A percentile compares a stretch with the other conserved stretches of the same genome.
Conservation (phyloP, 2,797 vertebrate species). For the Trachurus trachurus region DNA sequence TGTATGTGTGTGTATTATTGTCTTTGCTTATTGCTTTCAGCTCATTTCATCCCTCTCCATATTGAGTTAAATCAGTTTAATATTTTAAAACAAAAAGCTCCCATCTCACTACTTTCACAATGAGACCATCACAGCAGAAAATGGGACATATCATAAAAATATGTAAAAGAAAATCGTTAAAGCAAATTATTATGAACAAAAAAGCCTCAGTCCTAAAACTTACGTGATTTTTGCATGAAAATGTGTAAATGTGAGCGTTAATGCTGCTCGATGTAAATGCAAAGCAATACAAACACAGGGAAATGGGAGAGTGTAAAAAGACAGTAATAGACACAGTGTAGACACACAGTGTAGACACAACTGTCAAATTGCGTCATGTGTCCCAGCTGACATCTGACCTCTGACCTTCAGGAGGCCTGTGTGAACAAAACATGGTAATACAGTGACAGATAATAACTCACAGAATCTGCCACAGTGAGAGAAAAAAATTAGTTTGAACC, state of each 20-base stretch:
- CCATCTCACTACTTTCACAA: not conserved
- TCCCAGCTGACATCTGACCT: too few relatives aligned
- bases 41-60: conserved; percentile 11
- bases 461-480: too few relatives aligned
- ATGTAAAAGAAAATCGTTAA: not conserved
- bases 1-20: not conserved
- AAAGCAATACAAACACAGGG: too few relatives aligned
- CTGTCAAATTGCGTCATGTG: too few relatives aligned
- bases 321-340: not conserved
- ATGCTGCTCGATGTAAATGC: too few relatives aligned
- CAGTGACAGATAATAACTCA: too few relatives aligned
- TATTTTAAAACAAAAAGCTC: not conserved
- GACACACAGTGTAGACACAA: not conserved
- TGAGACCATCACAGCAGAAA: not conserved
- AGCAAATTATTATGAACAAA: not conserved
- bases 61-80: conserved; percentile 5
- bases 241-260: not conserved
- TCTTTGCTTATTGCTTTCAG: conserved; percentile 13
- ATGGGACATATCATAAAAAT: not conserved
- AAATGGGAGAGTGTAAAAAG: not conserved
- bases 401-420: too few relatives aligned
- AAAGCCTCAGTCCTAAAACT: not conserved
- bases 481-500: too few relatives aligned
- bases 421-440: too few relatives aligned
- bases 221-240: not conserved